Percentiles rank a stretch among this genome's conserved stretches.
phyloP scores from a whole-genome alignment of 2,797 vertebrate genomes.

The Periophthalmus magnuspinnatus region DNA sequence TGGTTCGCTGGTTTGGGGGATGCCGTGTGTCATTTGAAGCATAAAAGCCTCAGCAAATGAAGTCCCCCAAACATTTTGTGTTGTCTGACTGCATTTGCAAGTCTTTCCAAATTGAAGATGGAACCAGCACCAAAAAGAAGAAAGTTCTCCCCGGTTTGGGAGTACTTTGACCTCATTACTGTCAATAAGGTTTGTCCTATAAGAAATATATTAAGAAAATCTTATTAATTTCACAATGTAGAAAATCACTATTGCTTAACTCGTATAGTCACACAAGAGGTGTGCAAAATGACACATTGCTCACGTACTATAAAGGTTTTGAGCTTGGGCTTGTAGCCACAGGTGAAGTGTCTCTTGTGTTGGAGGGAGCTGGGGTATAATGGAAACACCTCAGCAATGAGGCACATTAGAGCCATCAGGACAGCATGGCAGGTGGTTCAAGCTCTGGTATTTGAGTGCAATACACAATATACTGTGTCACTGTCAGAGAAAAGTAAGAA shows the following conservation, averaged over 20 bases:
- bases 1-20: too few species aligned
- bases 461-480: not conserved
- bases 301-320: not conserved
- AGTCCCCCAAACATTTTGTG: not conserved
- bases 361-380: not conserved
- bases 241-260: too few species aligned
- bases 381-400: not conserved
- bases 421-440: not conserved
- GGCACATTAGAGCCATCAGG: not conserved
- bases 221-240: too few species aligned
- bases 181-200: not conserved
- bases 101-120: not conserved
- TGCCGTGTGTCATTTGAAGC: not conserved
- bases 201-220: too few species aligned
- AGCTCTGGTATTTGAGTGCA: slow-evolving; percentile 2
- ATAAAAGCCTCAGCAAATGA: not conserved
- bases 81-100: not conserved
- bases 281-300: slow-evolving; percentile 1
- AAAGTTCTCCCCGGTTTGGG: not conserved
- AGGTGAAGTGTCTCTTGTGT: not conserved
- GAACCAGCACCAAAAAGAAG: slow-evolving; percentile 7
- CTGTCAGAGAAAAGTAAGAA: not conserved
- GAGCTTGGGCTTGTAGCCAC: too few species aligned
- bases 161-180: not conserved
- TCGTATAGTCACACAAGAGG: too few species aligned